These are phyloP conservation scores for Microcebus griseorufus DNA, from an alignment of 2,113 vertebrate species.

Conservation along the genomic window DNA sequence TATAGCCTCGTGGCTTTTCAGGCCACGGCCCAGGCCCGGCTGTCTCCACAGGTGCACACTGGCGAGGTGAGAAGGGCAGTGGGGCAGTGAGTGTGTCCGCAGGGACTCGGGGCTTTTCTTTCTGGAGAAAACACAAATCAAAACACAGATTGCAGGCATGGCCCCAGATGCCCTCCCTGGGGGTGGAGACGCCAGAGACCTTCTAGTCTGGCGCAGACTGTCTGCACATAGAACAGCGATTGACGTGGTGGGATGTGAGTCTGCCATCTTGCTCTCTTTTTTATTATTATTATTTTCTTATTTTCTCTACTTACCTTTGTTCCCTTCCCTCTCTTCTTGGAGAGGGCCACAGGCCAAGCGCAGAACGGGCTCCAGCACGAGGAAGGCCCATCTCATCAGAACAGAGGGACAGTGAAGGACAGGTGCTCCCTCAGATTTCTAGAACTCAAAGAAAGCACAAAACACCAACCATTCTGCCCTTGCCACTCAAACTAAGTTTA, in stretches of 20 bases:
- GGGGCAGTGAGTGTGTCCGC: fast-evolving
- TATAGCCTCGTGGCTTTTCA: fast-evolving
- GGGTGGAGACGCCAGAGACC: background rate
- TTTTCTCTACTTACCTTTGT: background rate
- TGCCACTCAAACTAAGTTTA: background rate
- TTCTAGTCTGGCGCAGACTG: fast-evolving
- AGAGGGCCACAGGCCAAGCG: too few species aligned
- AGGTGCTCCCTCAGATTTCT: fast-evolving
- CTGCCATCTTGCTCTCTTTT: background rate
- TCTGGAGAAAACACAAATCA: background rate
- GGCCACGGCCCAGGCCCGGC: too few species aligned
- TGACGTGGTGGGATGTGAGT: fast-evolving
- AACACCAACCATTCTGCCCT: background rate
- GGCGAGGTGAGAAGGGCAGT: background rate
- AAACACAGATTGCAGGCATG: fast-evolving
- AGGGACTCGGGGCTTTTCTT: background rate
- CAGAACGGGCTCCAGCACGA: fast-evolving
- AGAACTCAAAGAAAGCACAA: background rate
- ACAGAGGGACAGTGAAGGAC: fast-evolving
- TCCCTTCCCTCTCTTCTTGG: background rate
- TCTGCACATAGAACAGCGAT: fast-evolving
- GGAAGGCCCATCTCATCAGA: background rate
- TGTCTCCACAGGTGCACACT: background rate
- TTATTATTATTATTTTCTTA: too few species aligned
- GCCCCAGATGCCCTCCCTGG: background rate